Conservation (phyloP, 2,797 vertebrate species). For the Sebastes minor region DNA sequence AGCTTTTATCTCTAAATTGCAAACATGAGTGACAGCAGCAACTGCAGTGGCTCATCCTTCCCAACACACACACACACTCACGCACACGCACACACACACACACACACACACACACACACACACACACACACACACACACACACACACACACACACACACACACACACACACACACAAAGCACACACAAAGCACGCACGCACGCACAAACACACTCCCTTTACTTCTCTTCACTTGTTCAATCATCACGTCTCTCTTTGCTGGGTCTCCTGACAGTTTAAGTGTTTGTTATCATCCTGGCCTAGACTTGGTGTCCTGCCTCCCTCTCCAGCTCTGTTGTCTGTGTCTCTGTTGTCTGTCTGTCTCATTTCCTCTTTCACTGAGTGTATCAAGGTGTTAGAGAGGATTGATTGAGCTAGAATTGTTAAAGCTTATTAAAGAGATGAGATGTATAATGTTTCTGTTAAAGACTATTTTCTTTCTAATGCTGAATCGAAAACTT, state of each 20-base stretch:
- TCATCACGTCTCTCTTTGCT: conserved; percentile 5
- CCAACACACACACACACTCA: background rate
- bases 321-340: background rate
- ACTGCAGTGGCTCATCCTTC: background rate
- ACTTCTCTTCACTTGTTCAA: background rate
- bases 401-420: background rate
- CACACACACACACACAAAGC: too few species aligned
- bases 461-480: background rate
- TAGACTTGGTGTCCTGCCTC: background rate
- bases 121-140: too few species aligned
- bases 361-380: background rate
- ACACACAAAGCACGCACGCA: background rate
- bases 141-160: too few species aligned
- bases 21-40: conserved; percentile 11
- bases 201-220: background rate
- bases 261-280: conserved; percentile 27
- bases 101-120: background rate
- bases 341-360: background rate
- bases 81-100: too few species aligned
- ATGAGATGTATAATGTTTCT: background rate
- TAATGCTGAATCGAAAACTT: background rate
- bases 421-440: background rate
- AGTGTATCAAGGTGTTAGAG: background rate
- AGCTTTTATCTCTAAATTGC: conserved; percentile 20
- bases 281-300: conserved; percentile 38